These are phyloP conservation scores for Aricia agestis DNA, from an alignment of 1,140 invertebrate species.

Conservation along the genomic window DNA sequence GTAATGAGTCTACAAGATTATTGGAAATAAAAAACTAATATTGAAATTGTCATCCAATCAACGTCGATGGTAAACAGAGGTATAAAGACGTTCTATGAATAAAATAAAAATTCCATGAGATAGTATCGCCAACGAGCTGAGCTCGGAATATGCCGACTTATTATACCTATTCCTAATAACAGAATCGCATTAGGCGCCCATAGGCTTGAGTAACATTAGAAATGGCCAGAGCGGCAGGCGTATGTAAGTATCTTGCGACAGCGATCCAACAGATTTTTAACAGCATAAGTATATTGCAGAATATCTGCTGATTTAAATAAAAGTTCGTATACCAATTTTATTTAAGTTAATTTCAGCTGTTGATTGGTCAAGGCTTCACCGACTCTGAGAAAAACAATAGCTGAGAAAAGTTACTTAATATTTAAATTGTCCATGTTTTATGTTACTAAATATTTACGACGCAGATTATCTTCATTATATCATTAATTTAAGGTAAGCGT, in stretches of 20 bases:
- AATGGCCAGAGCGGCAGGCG: background rate
- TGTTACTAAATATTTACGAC: background rate
- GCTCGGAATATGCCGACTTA: constrained; percentile 66
- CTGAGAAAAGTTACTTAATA: no score
- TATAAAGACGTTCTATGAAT: constrained; percentile 71
- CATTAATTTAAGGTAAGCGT: no score
- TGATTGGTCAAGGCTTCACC: no score
- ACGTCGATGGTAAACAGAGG: constrained; percentile 56
- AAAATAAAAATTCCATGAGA: constrained; percentile 71
- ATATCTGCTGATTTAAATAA: no score
- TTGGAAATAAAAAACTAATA: constrained; percentile 13
- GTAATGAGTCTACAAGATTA: background rate
- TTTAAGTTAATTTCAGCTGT: no score
- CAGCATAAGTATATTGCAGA: no score
- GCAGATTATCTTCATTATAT: no score
- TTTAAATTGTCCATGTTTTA: no score
- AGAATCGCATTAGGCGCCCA: constrained; percentile 53
- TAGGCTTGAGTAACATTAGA: constrained; percentile 41
- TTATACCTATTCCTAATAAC: constrained; percentile 65
- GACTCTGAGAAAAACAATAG: no score
- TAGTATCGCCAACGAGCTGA: constrained; percentile 62
- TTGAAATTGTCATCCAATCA: constrained; percentile 14
- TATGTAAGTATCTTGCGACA: no score
- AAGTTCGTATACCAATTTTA: no score
- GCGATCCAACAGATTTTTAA: no score